A percentile compares a stretch with the other conserved stretches of the same genome.
These are phyloP conservation scores for Elegia similella DNA, from an alignment of 2,888 invertebrate species.

Conservation along the genomic window DNA sequence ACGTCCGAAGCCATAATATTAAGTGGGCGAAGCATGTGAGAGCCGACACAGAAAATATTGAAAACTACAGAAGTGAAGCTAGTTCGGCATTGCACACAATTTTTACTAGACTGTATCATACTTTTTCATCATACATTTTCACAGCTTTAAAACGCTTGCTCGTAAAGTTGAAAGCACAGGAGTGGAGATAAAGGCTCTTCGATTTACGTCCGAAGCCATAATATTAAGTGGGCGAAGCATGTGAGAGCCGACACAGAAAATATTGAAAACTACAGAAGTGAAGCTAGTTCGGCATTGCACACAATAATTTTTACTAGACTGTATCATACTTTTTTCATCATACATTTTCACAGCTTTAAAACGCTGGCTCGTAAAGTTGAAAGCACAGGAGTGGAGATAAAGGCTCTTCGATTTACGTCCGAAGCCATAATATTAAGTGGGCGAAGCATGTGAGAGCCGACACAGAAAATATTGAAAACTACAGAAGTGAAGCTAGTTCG, in stretches of 20 bases:
- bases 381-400: conserved; percentile 10
- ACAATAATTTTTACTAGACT: no score
- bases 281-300: no score
- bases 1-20: conserved; percentile 18
- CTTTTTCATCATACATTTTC: no score
- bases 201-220: no score
- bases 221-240: no score
- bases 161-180: no score
- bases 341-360: conserved; percentile 2
- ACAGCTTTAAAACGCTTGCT: no score
- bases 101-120: no score
- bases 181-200: no score
- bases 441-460: conserved; percentile 11
- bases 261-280: no score
- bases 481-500: neutral
- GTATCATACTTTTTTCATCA: neutral
- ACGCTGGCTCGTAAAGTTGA: conserved; percentile 10
- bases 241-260: no score
- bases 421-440: conserved; percentile 19
- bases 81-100: no score
- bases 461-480: neutral
- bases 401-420: conserved; percentile 19
- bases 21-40: conserved; percentile 18
- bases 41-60: neutral
- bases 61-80: neutral